These are phyloP conservation scores for Trilocha varians DNA, from an alignment of 2,888 invertebrate genomes.

Conservation along the genomic window DNA sequence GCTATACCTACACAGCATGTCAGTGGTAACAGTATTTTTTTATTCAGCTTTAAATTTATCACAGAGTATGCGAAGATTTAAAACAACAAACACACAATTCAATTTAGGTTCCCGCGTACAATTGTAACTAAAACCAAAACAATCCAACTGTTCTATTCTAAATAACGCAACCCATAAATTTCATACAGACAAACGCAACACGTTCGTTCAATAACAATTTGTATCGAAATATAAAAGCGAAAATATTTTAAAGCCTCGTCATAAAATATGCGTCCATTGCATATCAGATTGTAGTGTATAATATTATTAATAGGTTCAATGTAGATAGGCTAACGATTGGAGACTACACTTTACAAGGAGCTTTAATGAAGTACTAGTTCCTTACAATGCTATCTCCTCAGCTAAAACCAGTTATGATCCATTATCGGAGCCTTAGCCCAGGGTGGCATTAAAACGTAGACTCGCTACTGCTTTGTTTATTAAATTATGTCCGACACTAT, in stretches of 20 bases:
- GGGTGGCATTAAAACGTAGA: constrained; percentile 66
- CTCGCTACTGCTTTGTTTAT: constrained; percentile 68
- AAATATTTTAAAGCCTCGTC: constrained; percentile 20
- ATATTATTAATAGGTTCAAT: constrained; percentile 58
- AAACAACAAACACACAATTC: too few relatives aligned
- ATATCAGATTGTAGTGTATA: constrained; percentile 48
- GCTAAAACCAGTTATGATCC: constrained; percentile 66
- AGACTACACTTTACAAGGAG: constrained; percentile 53
- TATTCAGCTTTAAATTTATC: too few relatives aligned
- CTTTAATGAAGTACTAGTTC: constrained; percentile 62
- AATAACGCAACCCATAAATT: constrained; percentile 1
- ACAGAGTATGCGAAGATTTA: too few relatives aligned
- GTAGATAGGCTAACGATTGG: constrained; percentile 56
- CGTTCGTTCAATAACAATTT: constrained; percentile 18
- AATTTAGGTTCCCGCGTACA: too few relatives aligned
- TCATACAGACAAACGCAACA: constrained; percentile 5
- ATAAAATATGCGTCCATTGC: constrained; percentile 33
- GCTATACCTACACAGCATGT: too few relatives aligned
- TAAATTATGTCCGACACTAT: constrained; percentile 69
- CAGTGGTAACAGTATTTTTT: too few relatives aligned
- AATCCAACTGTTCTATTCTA: background rate
- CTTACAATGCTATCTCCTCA: constrained; percentile 68
- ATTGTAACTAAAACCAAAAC: background rate
- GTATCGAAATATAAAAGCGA: constrained; percentile 17
- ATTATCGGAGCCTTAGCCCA: constrained; percentile 67